A percentile compares a stretch with the other conserved stretches of the same genome.
Evolutionary conservation across 1,140 invertebrate species (phyloP).

Genomic region (Drosophila punjabiensis): DNA sequence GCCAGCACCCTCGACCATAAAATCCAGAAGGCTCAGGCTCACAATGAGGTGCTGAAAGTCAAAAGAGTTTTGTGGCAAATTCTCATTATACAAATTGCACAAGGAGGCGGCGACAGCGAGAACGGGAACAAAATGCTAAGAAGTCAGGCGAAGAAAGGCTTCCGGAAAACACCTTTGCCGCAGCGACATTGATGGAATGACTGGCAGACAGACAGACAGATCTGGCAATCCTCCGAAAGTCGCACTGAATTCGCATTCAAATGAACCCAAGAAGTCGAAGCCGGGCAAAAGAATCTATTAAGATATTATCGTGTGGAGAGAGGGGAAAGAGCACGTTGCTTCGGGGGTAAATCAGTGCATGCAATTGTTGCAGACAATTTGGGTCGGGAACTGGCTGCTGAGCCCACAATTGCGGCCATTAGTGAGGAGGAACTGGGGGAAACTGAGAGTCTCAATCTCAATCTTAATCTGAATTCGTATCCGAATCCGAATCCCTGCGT

Average conservation of each 20-base stretch:
- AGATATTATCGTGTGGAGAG: constrained; percentile 69
- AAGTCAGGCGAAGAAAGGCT: constrained; percentile 37
- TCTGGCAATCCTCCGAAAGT: constrained; percentile 15
- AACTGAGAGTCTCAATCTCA: constrained; percentile 6
- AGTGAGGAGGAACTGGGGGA: constrained; percentile 41
- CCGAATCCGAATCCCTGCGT: constrained; percentile 2
- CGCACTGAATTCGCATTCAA: constrained; percentile 75
- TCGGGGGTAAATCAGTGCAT: constrained; percentile 63
- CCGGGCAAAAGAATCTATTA: constrained; percentile 77
- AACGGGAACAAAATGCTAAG: constrained; percentile 24
- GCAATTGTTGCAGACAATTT: constrained; percentile 78
- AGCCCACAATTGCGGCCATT: constrained; percentile 79
- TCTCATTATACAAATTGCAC: constrained; percentile 82
- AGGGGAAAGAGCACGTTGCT: background rate
- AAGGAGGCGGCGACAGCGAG: constrained; percentile 22
- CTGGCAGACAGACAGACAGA: constrained; percentile 23
- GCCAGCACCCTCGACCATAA: too few species aligned
- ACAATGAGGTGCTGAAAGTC: constrained; percentile 81
- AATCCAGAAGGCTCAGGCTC: too few species aligned
- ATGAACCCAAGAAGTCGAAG: constrained; percentile 55
- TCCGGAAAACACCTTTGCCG: constrained; percentile 28
- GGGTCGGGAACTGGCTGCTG: constrained; percentile 59
- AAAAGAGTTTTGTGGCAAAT: constrained; percentile 66
- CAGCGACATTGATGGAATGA: constrained; percentile 68
- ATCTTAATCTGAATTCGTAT: background rate